Percentiles rank a stretch among this genome's conserved stretches.
These are phyloP conservation scores for Trichechus manatus DNA, from an alignment of 2,113 vertebrate species.

Conservation along the genomic window DNA sequence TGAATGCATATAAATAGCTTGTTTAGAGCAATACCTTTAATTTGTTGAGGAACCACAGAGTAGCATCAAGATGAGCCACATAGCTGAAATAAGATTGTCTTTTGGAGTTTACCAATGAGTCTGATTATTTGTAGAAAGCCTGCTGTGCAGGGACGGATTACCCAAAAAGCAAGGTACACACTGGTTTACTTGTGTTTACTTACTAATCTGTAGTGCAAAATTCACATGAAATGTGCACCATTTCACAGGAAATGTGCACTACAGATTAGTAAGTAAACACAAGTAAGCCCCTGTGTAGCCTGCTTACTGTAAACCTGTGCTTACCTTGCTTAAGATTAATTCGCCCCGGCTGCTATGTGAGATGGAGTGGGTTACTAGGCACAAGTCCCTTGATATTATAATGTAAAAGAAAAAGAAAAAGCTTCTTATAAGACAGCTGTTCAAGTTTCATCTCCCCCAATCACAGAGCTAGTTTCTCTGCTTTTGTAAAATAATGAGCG, in stretches of 20 bases:
- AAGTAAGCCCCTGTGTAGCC: too few relatives aligned
- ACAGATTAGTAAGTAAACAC: too few relatives aligned
- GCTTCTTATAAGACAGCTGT: conserved; percentile 82
- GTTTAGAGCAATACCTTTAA: neutral
- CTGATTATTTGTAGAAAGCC: conserved; percentile 77
- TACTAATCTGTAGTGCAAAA: too few relatives aligned
- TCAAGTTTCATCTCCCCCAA: conserved; percentile 76
- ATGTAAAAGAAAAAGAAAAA: conserved; percentile 73
- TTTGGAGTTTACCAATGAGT: conserved; percentile 72
- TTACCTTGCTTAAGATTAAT: too few relatives aligned
- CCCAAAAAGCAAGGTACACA: too few relatives aligned
- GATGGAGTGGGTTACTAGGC: conserved; percentile 58
- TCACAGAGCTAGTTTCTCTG: conserved; percentile 70
- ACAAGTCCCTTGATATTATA: conserved; percentile 76
- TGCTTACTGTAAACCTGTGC: too few relatives aligned
- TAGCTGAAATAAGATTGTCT: conserved; percentile 63
- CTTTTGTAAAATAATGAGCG: conserved; percentile 80
- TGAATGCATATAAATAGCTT: neutral
- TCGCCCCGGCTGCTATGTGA: conserved; percentile 26
- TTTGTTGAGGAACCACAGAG: neutral
- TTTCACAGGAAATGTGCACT: too few relatives aligned
- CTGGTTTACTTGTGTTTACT: too few relatives aligned
- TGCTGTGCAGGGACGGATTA: neutral
- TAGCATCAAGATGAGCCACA: neutral
- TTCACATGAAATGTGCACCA: too few relatives aligned